A percentile compares a stretch with the other conserved stretches of the same genome.
phyloP scores from a whole-genome alignment of 2,113 vertebrate genomes.

The Chiloscyllium plagiosum region DNA sequence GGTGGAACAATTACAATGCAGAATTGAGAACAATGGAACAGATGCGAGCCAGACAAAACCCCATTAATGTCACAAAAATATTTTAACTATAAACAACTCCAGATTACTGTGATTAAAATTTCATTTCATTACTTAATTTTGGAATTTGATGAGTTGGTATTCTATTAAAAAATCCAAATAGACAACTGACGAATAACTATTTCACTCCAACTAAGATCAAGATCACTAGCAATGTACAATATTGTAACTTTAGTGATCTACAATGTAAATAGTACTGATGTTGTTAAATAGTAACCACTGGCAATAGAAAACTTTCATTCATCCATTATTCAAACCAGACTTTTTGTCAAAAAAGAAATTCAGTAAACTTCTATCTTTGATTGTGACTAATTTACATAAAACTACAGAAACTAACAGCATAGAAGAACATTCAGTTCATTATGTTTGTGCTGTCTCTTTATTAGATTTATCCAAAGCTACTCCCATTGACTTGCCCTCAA shows the following conservation, averaged over 20 bases:
- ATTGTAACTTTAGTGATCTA: background rate
- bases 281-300: background rate
- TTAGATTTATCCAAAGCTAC: background rate
- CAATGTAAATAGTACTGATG: background rate
- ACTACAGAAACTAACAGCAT: background rate
- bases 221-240: background rate
- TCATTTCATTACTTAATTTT: background rate
- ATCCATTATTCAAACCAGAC: background rate
- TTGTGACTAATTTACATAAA: background rate
- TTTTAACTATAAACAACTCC: background rate
- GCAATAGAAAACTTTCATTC: background rate
- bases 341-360: background rate
- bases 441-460: background rate
- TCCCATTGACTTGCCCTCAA: background rate
- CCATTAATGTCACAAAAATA: background rate
- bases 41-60: background rate
- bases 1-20: background rate
- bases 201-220: background rate
- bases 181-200: background rate
- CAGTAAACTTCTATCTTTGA: background rate
- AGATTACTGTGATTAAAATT: background rate
- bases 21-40: constrained; percentile 1
- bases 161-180: background rate
- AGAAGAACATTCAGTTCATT: background rate
- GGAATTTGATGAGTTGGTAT: background rate